A percentile compares a stretch with the other conserved stretches of the same genome.
Evolutionary conservation across 2,113 vertebrate genomes (phyloP).

Genomic region (Amphiprion percula): DNA sequence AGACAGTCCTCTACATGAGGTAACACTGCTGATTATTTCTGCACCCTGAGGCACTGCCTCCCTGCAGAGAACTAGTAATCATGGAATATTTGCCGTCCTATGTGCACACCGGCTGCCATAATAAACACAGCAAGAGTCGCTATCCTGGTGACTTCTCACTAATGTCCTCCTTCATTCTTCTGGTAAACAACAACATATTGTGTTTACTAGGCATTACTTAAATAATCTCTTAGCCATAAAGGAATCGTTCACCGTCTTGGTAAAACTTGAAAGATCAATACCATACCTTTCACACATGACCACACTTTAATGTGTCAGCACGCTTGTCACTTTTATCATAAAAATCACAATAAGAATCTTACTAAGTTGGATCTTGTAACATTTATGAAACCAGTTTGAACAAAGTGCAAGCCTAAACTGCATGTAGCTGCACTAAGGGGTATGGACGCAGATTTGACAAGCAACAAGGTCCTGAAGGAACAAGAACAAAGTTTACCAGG

Average conservation of each 20-base stretch:
- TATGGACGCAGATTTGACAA: too few species aligned
- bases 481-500: too few species aligned
- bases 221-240: neutral
- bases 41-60: constrained; percentile 38
- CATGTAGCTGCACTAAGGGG: too few species aligned
- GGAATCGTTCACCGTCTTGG: neutral
- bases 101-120: constrained; percentile 24
- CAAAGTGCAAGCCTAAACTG: too few species aligned
- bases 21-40: constrained; percentile 45
- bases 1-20: constrained; percentile 23
- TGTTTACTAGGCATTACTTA: constrained; percentile 6
- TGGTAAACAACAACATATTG: constrained; percentile 29
- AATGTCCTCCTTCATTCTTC: constrained; percentile 28
- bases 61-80: constrained; percentile 59
- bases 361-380: too few species aligned
- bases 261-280: neutral
- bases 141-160: constrained; percentile 25
- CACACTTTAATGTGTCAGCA: too few species aligned
- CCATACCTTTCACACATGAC: too few species aligned
- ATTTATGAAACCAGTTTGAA: too few species aligned
- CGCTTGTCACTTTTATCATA: too few species aligned
- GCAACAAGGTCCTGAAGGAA: too few species aligned
- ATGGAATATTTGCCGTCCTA: constrained; percentile 48
- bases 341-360: too few species aligned
- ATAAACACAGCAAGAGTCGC: constrained; percentile 20